Evolutionary conservation across 2,888 invertebrate species (phyloP).

Genomic region (Himalopsyche anomala): DNA sequence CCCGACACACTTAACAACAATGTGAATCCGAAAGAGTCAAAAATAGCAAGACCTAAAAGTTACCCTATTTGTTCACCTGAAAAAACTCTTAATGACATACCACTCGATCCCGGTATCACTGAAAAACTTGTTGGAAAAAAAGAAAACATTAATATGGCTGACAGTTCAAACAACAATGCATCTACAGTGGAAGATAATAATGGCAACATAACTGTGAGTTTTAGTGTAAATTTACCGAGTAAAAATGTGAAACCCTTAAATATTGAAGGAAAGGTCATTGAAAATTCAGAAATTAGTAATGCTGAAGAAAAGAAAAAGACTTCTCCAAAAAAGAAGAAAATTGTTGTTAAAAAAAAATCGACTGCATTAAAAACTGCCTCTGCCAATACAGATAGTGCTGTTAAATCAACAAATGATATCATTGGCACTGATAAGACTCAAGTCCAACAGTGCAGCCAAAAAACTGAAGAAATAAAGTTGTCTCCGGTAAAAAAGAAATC

Average conservation of each 20-base stretch:
- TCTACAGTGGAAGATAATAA: slow-evolving; percentile 66
- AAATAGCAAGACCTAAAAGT: slow-evolving; percentile 77
- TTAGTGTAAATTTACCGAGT: slow-evolving; percentile 63
- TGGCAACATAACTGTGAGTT: slow-evolving; percentile 64
- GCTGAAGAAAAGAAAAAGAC: slow-evolving; percentile 64
- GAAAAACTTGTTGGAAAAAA: slow-evolving; percentile 35
- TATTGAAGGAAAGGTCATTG: slow-evolving; percentile 67
- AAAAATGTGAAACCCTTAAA: slow-evolving; percentile 66
- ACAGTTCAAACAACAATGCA: slow-evolving; percentile 67
- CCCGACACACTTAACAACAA: slow-evolving; percentile 61
- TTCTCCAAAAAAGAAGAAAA: slow-evolving; percentile 65
- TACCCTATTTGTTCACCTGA: slow-evolving; percentile 72
- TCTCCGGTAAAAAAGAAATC: slow-evolving; percentile 78
- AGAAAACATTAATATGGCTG: slow-evolving; percentile 68
- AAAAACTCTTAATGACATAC: slow-evolving; percentile 54
- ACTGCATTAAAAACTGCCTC: slow-evolving; percentile 67
- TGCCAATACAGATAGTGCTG: slow-evolving; percentile 66
- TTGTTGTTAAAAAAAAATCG: slow-evolving; percentile 61
- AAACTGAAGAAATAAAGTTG: slow-evolving; percentile 53
- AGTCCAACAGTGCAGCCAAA: slow-evolving; percentile 55
- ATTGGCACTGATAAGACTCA: slow-evolving; percentile 67
- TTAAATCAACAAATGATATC: slow-evolving; percentile 69
- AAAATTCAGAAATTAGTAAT: slow-evolving; percentile 45
- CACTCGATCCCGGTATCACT: slow-evolving; percentile 59
- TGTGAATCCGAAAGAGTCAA: slow-evolving; percentile 69